These are phyloP conservation scores for Drosophila paulistorum DNA, from an alignment of 1,140 invertebrate genomes.

Conservation along the genomic window DNA sequence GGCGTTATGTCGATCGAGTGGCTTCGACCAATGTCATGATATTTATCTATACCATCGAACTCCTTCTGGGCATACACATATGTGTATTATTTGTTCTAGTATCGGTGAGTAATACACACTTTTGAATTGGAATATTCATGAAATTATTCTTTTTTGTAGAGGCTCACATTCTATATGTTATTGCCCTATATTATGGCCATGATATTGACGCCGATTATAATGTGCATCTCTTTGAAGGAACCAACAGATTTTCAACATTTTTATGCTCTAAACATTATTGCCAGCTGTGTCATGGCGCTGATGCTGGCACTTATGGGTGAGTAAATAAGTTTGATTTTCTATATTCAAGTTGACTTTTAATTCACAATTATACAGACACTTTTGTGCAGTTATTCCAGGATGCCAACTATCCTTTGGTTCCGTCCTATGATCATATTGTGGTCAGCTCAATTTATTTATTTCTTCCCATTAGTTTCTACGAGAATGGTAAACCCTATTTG, in stretches of 20 bases:
- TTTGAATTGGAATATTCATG: no score
- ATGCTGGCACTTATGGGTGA: conserved; percentile 25
- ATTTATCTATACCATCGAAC: conserved; percentile 33
- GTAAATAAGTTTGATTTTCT: background rate
- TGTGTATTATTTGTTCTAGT: background rate
- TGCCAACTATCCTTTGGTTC: background rate
- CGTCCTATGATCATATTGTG: conserved; percentile 43
- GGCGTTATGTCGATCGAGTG: conserved; percentile 28
- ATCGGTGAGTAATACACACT: conserved; percentile 8
- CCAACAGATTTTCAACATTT: background rate
- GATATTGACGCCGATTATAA: conserved; percentile 7
- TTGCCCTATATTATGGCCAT: background rate
- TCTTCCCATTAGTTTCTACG: conserved; percentile 31
- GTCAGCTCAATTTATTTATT: conserved; percentile 37
- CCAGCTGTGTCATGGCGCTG: conserved; percentile 20
- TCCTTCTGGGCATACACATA: conserved; percentile 20
- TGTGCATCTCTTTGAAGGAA: conserved; percentile 6
- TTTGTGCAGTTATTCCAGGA: background rate
- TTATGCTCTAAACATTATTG: conserved; percentile 13
- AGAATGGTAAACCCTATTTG: conserved; percentile 3
- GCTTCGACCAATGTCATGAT: conserved; percentile 19
- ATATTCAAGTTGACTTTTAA: background rate
- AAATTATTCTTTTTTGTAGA: background rate
- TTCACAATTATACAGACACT: conserved; percentile 15
- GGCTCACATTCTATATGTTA: background rate